Base-by-base conservation (phyloP, 2,797 vertebrate species). In the Podarcis lilfordi region DNA sequence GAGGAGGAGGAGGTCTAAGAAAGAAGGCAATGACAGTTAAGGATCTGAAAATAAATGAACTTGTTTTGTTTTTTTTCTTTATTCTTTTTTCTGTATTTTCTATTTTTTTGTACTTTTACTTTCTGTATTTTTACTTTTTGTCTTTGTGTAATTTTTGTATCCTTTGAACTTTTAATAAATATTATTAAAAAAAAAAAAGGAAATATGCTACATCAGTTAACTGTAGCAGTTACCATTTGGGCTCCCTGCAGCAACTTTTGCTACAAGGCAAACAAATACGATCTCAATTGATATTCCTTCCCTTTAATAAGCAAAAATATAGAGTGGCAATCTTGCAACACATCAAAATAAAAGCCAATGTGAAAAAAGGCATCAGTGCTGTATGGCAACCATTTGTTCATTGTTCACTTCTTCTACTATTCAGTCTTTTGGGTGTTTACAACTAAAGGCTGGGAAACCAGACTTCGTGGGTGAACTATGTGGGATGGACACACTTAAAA, bases 401-500 rank as follows among this genome's bases (percentile, higher is more conserved):
- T 19, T 72, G 29, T 74, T 59, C 29, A 80, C 8, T 32, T 61
- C 45, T 77, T 74, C 13, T 5, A 75, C 19, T 37, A 64, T 78
- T 2, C 35, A 43, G 9, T 69, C 80, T 68, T 66, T 19, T 78
- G 66, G 29, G 61, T 59, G 43, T 83, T 83, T 77, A n/a, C 27
- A 83, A 40, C 32, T 15, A 78, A 55, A 71, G 10, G 35, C 23
- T 78, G 32, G 59, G 27, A 82, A 74, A 77, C 21, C 23, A 82
- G 19, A 69, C 21, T 75, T 84, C 13, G 10, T 79, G 75, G 71
- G 75, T 88, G 81, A 79, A 84, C 35, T 84, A 80, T 17, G 40
- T 88, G 74, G 80, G 80, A 83, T 77, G 59, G 74, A 55, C 45
- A 55, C 43, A 83, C 72, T 88, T 78, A 69, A 82, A 83, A 68